A percentile compares a stretch with the other conserved stretches of the same genome.
phyloP scores from a whole-genome alignment of 2,113 vertebrate species.

The Mesitornis unicolor region DNA sequence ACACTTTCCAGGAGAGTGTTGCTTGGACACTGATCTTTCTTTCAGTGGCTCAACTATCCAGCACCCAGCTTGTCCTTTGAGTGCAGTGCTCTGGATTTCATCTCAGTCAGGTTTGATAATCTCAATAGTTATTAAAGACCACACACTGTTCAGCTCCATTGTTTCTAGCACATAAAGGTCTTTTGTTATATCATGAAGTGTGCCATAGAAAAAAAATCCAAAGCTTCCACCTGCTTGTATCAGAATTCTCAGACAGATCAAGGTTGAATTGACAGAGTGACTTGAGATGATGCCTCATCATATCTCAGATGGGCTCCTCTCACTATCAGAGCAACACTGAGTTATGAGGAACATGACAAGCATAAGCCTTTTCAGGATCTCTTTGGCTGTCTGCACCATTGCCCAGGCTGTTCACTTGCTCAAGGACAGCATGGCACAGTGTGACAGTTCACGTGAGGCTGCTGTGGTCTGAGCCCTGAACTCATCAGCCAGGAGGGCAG shows the following conservation, averaged over 20 bases:
- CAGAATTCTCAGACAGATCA: not conserved
- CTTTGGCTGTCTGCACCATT: not conserved
- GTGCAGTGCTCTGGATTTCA: not conserved
- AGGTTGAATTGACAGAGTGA: not conserved
- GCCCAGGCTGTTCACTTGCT: not conserved
- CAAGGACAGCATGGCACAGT: not conserved
- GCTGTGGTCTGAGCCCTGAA: not conserved
- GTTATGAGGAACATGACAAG: not conserved
- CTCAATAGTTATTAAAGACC: not conserved
- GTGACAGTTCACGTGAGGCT: not conserved
- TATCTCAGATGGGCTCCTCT: not conserved
- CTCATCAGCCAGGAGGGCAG: not conserved
- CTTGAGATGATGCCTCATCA: not conserved
- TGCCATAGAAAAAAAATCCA: not conserved
- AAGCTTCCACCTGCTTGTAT: not conserved
- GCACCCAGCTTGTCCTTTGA: not conserved
- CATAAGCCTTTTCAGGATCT: not conserved
- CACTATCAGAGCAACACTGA: not conserved
- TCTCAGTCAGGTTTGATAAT: accelerated
- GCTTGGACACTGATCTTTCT: not conserved
- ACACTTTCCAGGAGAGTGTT: not conserved
- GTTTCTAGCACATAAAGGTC: not conserved
- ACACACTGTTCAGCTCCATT: not conserved
- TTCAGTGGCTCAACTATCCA: not conserved
- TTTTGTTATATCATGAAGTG: not conserved